Evolutionary conservation across 2,888 invertebrate species (phyloP), one percentile per base, ranked within the genome.

Genomic region (Arrhopalites spinosus): DNA sequence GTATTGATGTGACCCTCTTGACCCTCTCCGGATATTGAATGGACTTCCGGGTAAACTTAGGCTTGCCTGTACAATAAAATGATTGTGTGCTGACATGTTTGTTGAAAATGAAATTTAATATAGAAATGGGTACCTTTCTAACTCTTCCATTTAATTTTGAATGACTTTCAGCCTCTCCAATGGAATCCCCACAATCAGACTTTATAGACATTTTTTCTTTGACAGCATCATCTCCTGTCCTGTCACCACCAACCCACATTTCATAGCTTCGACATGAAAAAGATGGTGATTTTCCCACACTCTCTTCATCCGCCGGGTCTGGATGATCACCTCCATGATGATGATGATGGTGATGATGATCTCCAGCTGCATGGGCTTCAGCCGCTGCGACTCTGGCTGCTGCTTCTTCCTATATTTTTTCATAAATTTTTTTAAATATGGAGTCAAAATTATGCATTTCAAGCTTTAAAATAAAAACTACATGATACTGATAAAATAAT

Each of bases 31-130:
- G 84, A 93, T 89, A 88, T 94, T 94, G 91, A 96, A 96, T 84
- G 97, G 97, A 83, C 97, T 97, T 84, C 96, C 96, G 84, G 97
- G 97, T 86, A 98, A 91, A 87, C 96, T 97, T 86, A 96, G 90
- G 87, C 96, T 97, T 85, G 95, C 94, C 96, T 97, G 91, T 50
- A 3, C n/a, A 53, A 36, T 36, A 7, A 36, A 36, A 36, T 36
- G 5, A n/a, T n/a, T n/a, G n/a, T n/a, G n/a, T n/a, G n/a, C n/a
- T n/a, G n/a, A n/a, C n/a, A n/a, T n/a, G n/a, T n/a, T n/a, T n/a
- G n/a, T n/a, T n/a, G n/a, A n/a, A n/a, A n/a, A n/a, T n/a, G 20
- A 20, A 13, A 53, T 53, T 53, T 53, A 53, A 17, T n/a, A 53
- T 56, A 8, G n/a, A 2, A 56, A 8, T 13, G n/a, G 53, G 15